Evolutionary conservation across 2,888 invertebrate genomes (phyloP), one percentile per base, ranked within the genome.

Genomic region (Tribolium freemani): DNA sequence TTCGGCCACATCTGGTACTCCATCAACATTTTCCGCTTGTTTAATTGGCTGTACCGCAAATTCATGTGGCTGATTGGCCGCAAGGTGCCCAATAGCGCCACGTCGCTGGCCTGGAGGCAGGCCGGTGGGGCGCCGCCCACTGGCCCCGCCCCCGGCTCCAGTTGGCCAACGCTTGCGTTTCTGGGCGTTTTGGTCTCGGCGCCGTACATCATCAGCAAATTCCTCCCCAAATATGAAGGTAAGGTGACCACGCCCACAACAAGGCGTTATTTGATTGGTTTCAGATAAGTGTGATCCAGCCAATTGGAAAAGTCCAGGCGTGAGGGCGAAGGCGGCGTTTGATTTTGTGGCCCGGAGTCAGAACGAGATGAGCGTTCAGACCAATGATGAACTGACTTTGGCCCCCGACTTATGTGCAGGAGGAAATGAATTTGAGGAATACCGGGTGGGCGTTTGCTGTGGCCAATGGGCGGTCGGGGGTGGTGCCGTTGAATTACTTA

Each of bases 81-180:
- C 68, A 88, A 88, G 54, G 86, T 88, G 5, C 75, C 82, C 2
- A 74, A 74, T 9, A 83, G 78, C 73, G 75, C 77, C 1, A 82
- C 81, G 31, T 81, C 78, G 9, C 50, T 78, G n/a, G 86, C 86
- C 3, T 89, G 89, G 78, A 87, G 86, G 63, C 87, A 88, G 78
- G 88, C 88, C 0, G 84, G 87, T 46, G 77, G 69, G 78, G 84
- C 69, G 46, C 46, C 48, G n/a, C 0, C 81, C 82, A 0, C 69
- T 46, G 66, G 48, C 8, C 51, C 71, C 16, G 16, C 68, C 6
- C 58, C 57, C 8, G 83, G 83, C 44, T 92, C 94, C 2, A 90
- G 90, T 58, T 98, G 97, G 98, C 96, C 98, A 0, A 93, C 97
- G 8, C 84, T 98, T 2, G 89, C 97, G 79, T 98, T 98, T 88